A percentile compares a stretch with the other conserved stretches of the same genome.
Evolutionary conservation across 2,797 vertebrate species (phyloP).

Genomic region (Protosalanx chinensis): DNA sequence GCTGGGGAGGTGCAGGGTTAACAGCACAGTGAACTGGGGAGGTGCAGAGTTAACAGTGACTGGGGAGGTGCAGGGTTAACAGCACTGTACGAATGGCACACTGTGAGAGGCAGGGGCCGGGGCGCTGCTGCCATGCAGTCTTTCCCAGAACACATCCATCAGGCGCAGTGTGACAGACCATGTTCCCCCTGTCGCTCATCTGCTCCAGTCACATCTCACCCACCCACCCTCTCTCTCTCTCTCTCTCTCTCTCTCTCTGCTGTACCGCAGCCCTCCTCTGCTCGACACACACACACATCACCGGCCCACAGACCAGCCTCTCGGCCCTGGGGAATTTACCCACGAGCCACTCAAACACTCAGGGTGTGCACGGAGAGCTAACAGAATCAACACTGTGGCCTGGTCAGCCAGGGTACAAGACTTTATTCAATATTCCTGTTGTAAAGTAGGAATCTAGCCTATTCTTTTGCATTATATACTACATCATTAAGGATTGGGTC

Average conservation of each 20-base stretch:
- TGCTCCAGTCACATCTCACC: neutral
- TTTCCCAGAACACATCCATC: constrained; percentile 15
- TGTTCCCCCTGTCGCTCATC: constrained; percentile 4
- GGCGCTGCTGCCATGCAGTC: neutral
- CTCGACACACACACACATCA: neutral
- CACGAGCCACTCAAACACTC: too few relatives aligned
- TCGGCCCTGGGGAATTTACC: too few relatives aligned
- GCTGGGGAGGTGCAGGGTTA: too few relatives aligned
- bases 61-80: neutral
- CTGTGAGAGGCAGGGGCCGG: neutral
- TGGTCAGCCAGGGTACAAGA: neutral
- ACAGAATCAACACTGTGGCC: too few relatives aligned
- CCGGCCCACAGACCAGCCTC: neutral
- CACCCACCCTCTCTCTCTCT: neutral
- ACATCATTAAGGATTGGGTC: too few relatives aligned
- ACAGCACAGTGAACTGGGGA: too few relatives aligned
- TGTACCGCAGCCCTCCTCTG: neutral
- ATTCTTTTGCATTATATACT: too few relatives aligned
- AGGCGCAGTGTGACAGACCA: constrained; percentile 4
- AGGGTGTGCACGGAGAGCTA: neutral
- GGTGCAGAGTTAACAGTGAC: too few relatives aligned
- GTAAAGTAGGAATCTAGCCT: too few relatives aligned
- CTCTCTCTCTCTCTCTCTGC: neutral
- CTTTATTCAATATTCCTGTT: neutral
- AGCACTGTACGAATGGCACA: neutral